Conservation (phyloP, 2,888 invertebrate species). For the Odontocerum albicorne region DNA sequence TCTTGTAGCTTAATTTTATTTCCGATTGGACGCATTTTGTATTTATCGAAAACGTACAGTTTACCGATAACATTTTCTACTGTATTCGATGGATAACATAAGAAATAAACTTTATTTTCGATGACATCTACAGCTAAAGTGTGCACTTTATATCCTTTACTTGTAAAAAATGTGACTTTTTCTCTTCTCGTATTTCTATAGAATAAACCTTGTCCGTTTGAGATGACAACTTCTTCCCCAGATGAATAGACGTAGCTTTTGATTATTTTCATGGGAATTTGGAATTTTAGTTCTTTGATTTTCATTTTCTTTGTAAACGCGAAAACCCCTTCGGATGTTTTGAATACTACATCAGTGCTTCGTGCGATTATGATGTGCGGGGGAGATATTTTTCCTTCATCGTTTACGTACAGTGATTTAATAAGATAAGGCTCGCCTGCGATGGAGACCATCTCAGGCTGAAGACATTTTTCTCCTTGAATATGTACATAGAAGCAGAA, state of each 20-base stretch:
- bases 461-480: too few relatives aligned
- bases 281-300: neutral
- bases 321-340: neutral
- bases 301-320: neutral
- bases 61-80: neutral
- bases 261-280: neutral
- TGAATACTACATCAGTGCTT: neutral
- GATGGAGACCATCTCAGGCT: too few relatives aligned
- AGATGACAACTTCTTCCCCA: neutral
- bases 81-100: neutral
- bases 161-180: neutral
- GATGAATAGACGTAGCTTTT: neutral
- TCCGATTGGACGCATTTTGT: neutral
- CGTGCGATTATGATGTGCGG: neutral
- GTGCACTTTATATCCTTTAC: neutral
- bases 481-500: too few relatives aligned
- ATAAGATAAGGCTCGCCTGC: too few relatives aligned
- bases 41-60: neutral
- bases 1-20: neutral
- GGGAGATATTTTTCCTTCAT: neutral
- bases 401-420: too few relatives aligned
- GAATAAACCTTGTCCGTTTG: neutral
- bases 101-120: neutral
- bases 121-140: neutral
- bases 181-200: neutral